phyloP scores from a whole-genome alignment of 2,888 invertebrate genomes.

The Epinotia demarniana region DNA sequence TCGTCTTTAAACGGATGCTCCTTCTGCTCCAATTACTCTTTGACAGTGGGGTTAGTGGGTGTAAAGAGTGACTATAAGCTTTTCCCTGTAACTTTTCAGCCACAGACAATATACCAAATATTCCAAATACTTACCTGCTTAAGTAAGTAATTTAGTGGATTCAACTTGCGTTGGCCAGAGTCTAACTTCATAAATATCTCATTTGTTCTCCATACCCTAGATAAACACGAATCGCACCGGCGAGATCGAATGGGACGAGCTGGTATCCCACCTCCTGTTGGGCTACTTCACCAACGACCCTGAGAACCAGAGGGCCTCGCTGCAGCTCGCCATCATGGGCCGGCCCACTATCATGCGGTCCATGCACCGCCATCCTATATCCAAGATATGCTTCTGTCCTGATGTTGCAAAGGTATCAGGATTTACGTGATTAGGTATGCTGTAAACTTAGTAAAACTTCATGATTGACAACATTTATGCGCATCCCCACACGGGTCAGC shows the following conservation, averaged over 20 bases:
- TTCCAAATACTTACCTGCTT: no score
- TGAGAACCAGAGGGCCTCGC: constrained; percentile 84
- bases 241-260: constrained; percentile 89
- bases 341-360: constrained; percentile 85
- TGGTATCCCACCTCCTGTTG: constrained; percentile 89
- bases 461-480: no score
- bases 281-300: constrained; percentile 89
- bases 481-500: no score
- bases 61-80: no score
- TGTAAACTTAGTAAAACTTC: not conserved
- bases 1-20: no score
- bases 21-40: no score
- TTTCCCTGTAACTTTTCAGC: no score
- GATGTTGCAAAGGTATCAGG: constrained; percentile 77
- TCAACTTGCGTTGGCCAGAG: no score
- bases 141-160: no score
- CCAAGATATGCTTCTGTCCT: constrained; percentile 86
- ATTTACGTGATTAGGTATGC: not conserved
- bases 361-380: constrained; percentile 88
- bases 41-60: no score
- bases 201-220: constrained; percentile 54
- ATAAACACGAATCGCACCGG: constrained; percentile 85
- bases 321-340: constrained; percentile 86
- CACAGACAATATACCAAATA: no score
- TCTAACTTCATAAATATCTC: no score